These are phyloP conservation scores for Spodoptera frugiperda DNA, from an alignment of 1,140 invertebrate species.

Conservation along the genomic window DNA sequence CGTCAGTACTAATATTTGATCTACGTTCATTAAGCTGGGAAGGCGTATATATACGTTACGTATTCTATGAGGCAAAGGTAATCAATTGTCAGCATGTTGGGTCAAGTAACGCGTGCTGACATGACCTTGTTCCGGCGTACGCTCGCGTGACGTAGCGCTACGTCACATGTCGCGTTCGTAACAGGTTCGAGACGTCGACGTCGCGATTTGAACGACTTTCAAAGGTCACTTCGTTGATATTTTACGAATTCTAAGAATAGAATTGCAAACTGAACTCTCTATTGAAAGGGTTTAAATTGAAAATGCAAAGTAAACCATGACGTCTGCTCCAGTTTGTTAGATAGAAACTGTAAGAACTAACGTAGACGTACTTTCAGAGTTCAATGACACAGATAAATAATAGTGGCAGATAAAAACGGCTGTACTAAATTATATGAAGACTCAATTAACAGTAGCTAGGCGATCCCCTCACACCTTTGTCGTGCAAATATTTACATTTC, in stretches of 20 bases:
- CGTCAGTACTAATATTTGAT: no score
- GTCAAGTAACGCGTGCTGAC: constrained; percentile 31
- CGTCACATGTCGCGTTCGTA: constrained; percentile 26
- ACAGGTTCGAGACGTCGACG: constrained; percentile 14
- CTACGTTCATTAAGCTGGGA: not conserved
- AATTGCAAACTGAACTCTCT: not conserved
- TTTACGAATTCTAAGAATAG: not conserved
- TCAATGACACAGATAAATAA: not conserved
- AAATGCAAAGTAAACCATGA: constrained; percentile 1
- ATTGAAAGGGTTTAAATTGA: not conserved
- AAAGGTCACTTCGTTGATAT: constrained; percentile 33
- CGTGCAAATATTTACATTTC: not conserved
- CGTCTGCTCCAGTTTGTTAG: not conserved
- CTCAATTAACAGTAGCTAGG: not conserved
- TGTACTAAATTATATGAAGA: not conserved
- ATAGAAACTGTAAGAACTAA: not conserved
- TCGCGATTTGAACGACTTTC: constrained; percentile 17
- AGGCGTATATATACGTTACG: not conserved
- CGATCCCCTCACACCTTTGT: constrained; percentile 15
- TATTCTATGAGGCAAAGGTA: constrained; percentile 6
- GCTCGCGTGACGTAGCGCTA: constrained; percentile 29
- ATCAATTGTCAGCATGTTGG: constrained; percentile 5
- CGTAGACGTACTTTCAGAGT: not conserved
- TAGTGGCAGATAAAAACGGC: not conserved
- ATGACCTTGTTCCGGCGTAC: constrained; percentile 36